Percentiles rank a stretch among this genome's conserved stretches.
phyloP scores from a whole-genome alignment of 2,888 invertebrate species.

The Troilus luridus region DNA sequence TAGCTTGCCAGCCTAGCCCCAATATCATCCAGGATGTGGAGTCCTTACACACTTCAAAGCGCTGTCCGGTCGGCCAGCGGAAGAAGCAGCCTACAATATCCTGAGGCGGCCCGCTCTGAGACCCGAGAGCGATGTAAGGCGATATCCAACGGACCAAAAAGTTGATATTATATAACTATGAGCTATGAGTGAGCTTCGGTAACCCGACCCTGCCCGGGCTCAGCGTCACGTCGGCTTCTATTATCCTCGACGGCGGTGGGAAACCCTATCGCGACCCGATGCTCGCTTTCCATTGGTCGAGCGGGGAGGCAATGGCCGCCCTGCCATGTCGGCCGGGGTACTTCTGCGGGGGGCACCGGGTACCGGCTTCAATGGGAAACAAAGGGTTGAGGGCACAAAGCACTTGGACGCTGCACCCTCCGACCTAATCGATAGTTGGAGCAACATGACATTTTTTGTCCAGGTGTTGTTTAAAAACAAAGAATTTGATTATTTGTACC shows the following conservation, averaged over 20 bases:
- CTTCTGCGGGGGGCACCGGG: not conserved
- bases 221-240: not conserved
- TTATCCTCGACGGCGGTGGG: not conserved
- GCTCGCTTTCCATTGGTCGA: not conserved
- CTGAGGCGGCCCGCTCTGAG: not conserved
- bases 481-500: too few relatives aligned
- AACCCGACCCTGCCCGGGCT: constrained; percentile 11
- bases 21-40: not conserved
- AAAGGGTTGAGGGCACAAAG: constrained; percentile 9
- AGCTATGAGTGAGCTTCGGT: constrained; percentile 36
- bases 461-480: too few relatives aligned
- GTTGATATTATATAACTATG: constrained; percentile 30
- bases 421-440: not conserved
- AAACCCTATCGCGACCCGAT: not conserved
- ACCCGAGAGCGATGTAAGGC: constrained; percentile 11
- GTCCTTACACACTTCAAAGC: not conserved
- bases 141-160: not conserved
- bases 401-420: not conserved
- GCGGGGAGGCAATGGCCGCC: not conserved
- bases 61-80: not conserved
- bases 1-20: too few relatives aligned
- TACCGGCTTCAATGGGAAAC: not conserved
- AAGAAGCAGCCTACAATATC: not conserved
- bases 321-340: not conserved
- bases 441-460: not conserved